These are phyloP conservation scores for Anoplophora glabripennis DNA, from an alignment of 1,140 invertebrate species.

Conservation along the genomic window DNA sequence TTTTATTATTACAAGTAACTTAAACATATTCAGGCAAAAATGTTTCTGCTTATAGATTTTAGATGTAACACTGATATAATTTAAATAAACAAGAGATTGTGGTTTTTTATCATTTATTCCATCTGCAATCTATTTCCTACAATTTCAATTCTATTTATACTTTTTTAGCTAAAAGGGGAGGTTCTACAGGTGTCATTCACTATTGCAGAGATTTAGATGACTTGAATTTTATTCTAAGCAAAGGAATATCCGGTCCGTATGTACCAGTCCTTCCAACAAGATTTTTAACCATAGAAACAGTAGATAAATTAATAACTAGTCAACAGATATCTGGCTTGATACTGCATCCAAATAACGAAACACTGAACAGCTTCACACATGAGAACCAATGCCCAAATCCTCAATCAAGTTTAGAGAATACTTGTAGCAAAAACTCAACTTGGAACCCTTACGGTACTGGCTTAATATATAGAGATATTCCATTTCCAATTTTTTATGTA, in stretches of 20 bases:
- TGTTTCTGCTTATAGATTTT: too few relatives aligned
- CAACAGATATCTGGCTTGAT: conserved; percentile 57
- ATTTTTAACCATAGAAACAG: conserved; percentile 57
- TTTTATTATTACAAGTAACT: conserved; percentile 15
- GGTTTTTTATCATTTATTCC: too few relatives aligned
- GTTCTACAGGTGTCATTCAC: conserved; percentile 83
- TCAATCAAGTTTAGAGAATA: conserved; percentile 56
- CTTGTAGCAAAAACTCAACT: conserved; percentile 51
- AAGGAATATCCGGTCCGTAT: conserved; percentile 68
- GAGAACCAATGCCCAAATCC: conserved; percentile 84
- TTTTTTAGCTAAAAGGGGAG: conserved; percentile 62
- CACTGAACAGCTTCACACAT: conserved; percentile 60
- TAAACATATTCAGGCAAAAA: conserved; percentile 10
- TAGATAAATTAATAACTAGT: conserved; percentile 53
- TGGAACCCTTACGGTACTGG: conserved; percentile 81
- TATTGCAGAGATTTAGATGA: conserved; percentile 60
- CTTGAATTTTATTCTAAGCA: conserved; percentile 68
- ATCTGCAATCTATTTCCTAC: too few relatives aligned
- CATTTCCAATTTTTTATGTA: conserved; percentile 82
- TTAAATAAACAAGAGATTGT: too few relatives aligned
- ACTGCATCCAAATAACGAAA: conserved; percentile 53
- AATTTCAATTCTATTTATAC: conserved; percentile 37
- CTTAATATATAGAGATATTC: conserved; percentile 73
- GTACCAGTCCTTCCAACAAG: conserved; percentile 64
- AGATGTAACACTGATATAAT: too few relatives aligned